Evolutionary conservation across 2,888 invertebrate species (phyloP).

Genomic region (Willowsia nigromaculata): DNA sequence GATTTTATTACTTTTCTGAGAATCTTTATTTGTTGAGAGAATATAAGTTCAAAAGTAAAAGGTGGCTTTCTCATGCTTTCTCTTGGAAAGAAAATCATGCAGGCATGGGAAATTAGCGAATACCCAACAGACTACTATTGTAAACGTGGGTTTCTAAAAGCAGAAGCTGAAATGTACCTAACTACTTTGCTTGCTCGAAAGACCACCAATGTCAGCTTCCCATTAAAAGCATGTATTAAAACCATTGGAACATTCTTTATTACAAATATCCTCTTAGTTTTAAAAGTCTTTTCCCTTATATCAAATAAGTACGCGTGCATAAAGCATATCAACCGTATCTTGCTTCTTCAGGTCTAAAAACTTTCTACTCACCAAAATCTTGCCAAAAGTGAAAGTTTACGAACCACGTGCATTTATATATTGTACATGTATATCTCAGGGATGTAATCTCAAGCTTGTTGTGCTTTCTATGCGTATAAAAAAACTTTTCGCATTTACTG

Average conservation of each 20-base stretch:
- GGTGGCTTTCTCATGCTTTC: neutral
- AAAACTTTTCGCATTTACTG: constrained; percentile 1
- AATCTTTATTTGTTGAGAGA: neutral
- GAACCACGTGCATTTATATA: neutral
- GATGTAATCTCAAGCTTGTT: constrained; percentile 4
- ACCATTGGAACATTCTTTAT: constrained; percentile 2
- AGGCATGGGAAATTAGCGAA: neutral
- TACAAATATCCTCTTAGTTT: neutral
- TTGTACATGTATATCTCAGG: neutral
- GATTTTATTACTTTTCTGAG: neutral
- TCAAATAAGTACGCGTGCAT: neutral
- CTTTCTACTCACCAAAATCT: constrained; percentile 28
- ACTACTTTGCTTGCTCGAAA: too few species aligned
- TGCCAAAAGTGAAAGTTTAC: neutral
- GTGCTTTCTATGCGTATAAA: neutral
- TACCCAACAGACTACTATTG: neutral
- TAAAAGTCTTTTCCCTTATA: neutral
- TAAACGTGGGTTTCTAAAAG: neutral
- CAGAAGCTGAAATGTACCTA: too few species aligned
- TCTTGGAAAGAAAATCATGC: neutral
- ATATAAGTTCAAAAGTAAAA: neutral
- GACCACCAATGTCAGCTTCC: neutral
- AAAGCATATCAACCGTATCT: neutral
- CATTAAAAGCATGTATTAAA: neutral
- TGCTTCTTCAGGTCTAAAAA: constrained; percentile 21